These are phyloP conservation scores for Ammodytes dubius DNA, from an alignment of 2,113 vertebrate genomes.

Conservation along the genomic window DNA sequence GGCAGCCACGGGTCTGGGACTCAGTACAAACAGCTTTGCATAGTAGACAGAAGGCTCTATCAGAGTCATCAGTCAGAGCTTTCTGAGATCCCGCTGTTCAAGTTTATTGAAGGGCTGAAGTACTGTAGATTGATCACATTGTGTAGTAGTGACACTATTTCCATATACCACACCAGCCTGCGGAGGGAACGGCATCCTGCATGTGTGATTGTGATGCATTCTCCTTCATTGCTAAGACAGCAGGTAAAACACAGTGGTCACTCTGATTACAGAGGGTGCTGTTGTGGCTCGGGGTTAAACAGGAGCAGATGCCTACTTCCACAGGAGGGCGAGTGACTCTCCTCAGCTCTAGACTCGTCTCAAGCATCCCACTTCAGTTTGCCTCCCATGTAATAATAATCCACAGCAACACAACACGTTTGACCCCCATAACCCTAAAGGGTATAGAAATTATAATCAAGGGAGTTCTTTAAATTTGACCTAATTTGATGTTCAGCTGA, in stretches of 20 bases:
- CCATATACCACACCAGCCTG: conserved; percentile 17
- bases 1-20: conserved; percentile 60
- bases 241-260: conserved; percentile 56
- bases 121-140: conserved; percentile 26
- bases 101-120: conserved; percentile 50
- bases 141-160: conserved; percentile 31
- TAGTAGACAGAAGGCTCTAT: conserved; percentile 55
- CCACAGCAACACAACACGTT: conserved; percentile 65
- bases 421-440: conserved; percentile 68
- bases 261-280: conserved; percentile 57
- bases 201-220: conserved; percentile 33
- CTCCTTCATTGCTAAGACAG: conserved; percentile 27
- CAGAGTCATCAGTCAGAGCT: conserved; percentile 57
- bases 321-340: conserved; percentile 53
- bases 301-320: conserved; percentile 77
- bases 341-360: conserved; percentile 42
- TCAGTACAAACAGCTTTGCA: conserved; percentile 67
- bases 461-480: conserved; percentile 72
- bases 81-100: conserved; percentile 46
- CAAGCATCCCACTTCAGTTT: conserved; percentile 45
- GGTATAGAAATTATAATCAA: conserved; percentile 76
- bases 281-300: conserved; percentile 73
- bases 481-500: conserved; percentile 69
- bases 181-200: conserved; percentile 23
- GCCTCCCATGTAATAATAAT: conserved; percentile 61